Conservation (phyloP, 2,113 vertebrate genomes). For the Gobius niger region DNA sequence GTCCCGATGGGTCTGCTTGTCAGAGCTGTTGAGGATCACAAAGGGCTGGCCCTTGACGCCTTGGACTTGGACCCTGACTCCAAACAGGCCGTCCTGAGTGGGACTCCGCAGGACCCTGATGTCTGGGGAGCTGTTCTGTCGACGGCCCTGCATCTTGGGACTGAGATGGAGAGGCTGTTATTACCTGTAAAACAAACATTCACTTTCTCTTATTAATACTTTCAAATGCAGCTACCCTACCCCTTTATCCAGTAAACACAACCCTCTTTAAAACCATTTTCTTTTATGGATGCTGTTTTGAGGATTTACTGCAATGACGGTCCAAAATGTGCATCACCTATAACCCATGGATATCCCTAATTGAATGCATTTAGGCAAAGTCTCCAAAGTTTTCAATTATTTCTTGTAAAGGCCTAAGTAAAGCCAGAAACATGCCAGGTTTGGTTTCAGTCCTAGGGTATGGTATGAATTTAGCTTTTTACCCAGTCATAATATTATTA, state of each 20-base stretch:
- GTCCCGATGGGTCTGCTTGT: slow-evolving; percentile 69
- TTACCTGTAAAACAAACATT: not conserved
- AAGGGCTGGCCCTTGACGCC: slow-evolving; percentile 91
- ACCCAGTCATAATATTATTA: not conserved
- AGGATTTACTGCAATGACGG: too few species aligned
- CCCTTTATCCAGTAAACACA: too few species aligned
- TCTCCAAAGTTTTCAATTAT: too few species aligned
- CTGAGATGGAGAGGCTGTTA: slow-evolving; percentile 24
- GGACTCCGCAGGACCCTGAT: slow-evolving; percentile 67
- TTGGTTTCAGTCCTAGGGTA: too few species aligned
- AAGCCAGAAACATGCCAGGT: too few species aligned
- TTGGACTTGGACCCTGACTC: slow-evolving; percentile 90
- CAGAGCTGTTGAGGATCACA: slow-evolving; percentile 88
- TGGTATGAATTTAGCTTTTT: too few species aligned
- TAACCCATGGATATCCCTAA: too few species aligned
- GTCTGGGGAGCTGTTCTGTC: slow-evolving; percentile 67
- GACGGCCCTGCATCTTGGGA: slow-evolving; percentile 80
- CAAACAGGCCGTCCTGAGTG: slow-evolving; percentile 76
- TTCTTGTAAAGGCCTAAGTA: too few species aligned
- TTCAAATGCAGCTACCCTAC: not conserved
- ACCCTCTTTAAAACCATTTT: too few species aligned
- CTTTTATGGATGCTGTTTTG: too few species aligned
- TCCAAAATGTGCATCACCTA: too few species aligned
- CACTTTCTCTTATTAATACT: not conserved
- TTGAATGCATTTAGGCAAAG: too few species aligned